Evolutionary conservation across 2,797 vertebrate species (phyloP), one percentile per base, ranked within the genome.

Genomic region (Staurois parvus): DNA sequence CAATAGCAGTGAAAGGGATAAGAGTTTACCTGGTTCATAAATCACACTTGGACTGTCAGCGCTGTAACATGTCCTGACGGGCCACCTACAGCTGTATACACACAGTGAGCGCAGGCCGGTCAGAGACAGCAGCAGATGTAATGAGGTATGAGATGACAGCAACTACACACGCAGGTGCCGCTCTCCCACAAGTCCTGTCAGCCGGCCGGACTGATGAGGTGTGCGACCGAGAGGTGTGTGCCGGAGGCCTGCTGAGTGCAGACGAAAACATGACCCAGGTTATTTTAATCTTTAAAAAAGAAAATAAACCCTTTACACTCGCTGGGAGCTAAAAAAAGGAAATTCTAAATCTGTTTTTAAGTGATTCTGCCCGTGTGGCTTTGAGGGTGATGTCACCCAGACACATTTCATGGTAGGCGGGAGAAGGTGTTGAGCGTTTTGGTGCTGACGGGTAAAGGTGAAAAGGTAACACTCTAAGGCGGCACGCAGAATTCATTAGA

Each of bases 41-140:
- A 83, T 87, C 81, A 83, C 75, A 79, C 68, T 66, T 12, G 64
- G 74, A 40, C 85, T 79, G 69, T 68, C 73, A 73, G 59, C 48
- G 75, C 78, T 68, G 37, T 72, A 56, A 68, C 85, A 78, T 67
- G 85, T 87, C 68, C 24, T 75, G 48, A 74, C 80, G 67, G 24
- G 68, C 45, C 66, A 26, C 79, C 6, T 74, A 79, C 85, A 87
- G 85, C 85, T 87, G 85, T 83, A 79, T 74, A 83, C 42, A 87
- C 81, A 87, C 30, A 19, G 40, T 26, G 32, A 67, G 69, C 52
- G 78, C 26, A 17, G 80, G 64, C 70, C 80, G 80, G 78, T 68
- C 84, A 59, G 56, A 17, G 19, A 76, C 62, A 66, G 28, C 64
- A 72, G 69, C 68, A 72, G 62, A 79, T 74, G 76, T 67, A 68